Percentiles rank a stretch among this genome's conserved stretches.
These are phyloP conservation scores for Heliconius ethilla DNA, from an alignment of 2,888 invertebrate species.

Conservation along the genomic window DNA sequence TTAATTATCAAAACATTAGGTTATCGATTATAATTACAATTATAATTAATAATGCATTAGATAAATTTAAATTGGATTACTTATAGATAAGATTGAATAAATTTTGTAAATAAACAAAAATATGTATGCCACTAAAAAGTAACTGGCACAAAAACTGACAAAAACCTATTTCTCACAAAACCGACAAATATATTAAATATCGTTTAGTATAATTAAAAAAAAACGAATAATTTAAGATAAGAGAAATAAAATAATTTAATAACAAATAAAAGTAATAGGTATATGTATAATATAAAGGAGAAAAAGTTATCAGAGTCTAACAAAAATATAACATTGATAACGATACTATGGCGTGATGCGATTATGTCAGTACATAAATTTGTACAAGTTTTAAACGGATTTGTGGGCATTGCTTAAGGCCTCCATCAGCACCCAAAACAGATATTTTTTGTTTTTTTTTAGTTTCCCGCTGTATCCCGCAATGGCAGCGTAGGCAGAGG, in stretches of 20 bases:
- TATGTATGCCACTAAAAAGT: neutral
- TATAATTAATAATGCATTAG: neutral
- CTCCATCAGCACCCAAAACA: too few relatives aligned
- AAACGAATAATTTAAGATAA: neutral
- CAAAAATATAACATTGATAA: slow-evolving; percentile 29
- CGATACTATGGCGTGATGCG: neutral
- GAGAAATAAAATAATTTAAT: slow-evolving; percentile 1
- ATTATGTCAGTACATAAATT: slow-evolving; percentile 5
- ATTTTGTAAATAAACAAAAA: slow-evolving; percentile 2
- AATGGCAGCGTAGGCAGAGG: too few relatives aligned
- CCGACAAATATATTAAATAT: neutral
- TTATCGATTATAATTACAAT: too few relatives aligned
- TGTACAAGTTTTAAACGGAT: too few relatives aligned
- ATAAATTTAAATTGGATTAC: neutral
- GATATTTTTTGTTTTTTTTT: too few relatives aligned
- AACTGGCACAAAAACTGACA: neutral
- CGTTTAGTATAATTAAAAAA: neutral
- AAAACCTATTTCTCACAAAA: neutral
- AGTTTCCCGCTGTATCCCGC: too few relatives aligned
- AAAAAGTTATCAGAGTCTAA: slow-evolving; percentile 30
- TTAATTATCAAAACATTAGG: too few relatives aligned
- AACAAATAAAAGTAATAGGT: neutral
- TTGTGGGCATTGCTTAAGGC: too few relatives aligned
- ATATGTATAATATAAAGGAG: slow-evolving; percentile 6
- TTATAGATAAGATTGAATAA: neutral